A percentile compares a stretch with the other conserved stretches of the same genome.
These are phyloP conservation scores for Epirrita christyi DNA, from an alignment of 2,888 invertebrate species.

Conservation along the genomic window DNA sequence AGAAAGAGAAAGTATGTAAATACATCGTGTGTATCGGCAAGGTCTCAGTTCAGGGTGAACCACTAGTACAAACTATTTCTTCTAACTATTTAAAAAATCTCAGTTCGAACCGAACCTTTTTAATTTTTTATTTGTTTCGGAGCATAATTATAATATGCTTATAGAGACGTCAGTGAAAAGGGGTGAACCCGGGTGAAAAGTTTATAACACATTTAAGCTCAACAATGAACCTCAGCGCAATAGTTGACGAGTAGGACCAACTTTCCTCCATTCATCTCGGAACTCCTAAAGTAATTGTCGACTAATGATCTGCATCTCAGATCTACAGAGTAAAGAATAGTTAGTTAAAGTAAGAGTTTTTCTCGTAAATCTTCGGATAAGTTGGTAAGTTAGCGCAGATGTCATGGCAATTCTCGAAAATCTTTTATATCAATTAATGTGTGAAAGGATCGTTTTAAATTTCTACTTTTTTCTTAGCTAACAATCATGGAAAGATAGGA, in stretches of 20 bases:
- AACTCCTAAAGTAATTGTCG: slow-evolving; percentile 49
- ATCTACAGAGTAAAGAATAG: slow-evolving; percentile 7
- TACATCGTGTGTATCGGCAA: no score
- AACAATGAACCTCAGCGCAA: slow-evolving; percentile 15
- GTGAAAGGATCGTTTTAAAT: not conserved
- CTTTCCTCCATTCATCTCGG: slow-evolving; percentile 54
- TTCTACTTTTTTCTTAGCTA: not conserved
- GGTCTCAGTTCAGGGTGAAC: no score
- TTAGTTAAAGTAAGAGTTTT: slow-evolving; percentile 10
- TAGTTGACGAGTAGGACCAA: slow-evolving; percentile 47
- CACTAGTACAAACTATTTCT: no score
- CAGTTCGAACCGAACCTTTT: no score
- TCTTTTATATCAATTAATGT: slow-evolving; percentile 19
- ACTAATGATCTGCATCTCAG: slow-evolving; percentile 53
- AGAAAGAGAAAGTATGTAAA: no score
- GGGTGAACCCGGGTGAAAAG: no score
- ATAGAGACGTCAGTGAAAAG: no score
- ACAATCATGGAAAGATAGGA: no score
- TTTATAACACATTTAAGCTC: slow-evolving; percentile 11
- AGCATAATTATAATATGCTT: no score
- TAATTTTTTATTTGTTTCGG: no score
- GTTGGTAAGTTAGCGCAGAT: slow-evolving; percentile 11
- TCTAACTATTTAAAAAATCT: no score
- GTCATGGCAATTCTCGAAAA: slow-evolving; percentile 11
- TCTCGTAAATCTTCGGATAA: slow-evolving; percentile 24